phyloP scores from a whole-genome alignment of 2,888 invertebrate species.

The Drosophila paramelanica region DNA sequence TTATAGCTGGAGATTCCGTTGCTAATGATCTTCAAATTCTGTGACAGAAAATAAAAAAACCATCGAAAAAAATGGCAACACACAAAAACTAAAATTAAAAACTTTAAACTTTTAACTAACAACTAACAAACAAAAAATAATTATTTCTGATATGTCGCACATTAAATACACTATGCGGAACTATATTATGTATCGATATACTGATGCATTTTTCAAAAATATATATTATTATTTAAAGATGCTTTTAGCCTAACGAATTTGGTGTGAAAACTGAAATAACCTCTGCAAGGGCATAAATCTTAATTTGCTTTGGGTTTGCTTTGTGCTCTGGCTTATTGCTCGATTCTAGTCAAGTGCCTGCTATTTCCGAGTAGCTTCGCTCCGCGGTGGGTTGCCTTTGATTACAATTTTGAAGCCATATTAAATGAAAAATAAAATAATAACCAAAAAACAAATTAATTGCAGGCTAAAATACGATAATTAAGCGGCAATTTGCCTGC shows the following conservation, averaged over 20 bases:
- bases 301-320: constrained; percentile 18
- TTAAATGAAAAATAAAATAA: constrained; percentile 31
- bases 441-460: constrained; percentile 50
- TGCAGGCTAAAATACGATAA: constrained; percentile 37
- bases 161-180: constrained; percentile 3
- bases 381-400: constrained; percentile 54
- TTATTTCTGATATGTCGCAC: neutral
- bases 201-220: too few species aligned
- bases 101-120: constrained; percentile 42
- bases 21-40: constrained; percentile 66
- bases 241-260: neutral
- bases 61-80: constrained; percentile 10
- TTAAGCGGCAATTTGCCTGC: constrained; percentile 37
- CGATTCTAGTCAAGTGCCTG: constrained; percentile 43
- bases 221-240: neutral
- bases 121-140: constrained; percentile 12
- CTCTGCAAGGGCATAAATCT: constrained; percentile 12
- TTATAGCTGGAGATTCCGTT: constrained; percentile 55
- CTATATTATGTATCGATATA: too few species aligned
- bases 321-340: constrained; percentile 41
- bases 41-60: constrained; percentile 20
- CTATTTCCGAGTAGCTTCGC: constrained; percentile 35
- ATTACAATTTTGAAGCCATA: constrained; percentile 55
- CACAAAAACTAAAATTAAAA: constrained; percentile 7
- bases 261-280: neutral